A percentile compares a stretch with the other conserved stretches of the same genome.
These are phyloP conservation scores for Carassius auratus DNA, from an alignment of 2,113 vertebrate genomes.

Conservation along the genomic window DNA sequence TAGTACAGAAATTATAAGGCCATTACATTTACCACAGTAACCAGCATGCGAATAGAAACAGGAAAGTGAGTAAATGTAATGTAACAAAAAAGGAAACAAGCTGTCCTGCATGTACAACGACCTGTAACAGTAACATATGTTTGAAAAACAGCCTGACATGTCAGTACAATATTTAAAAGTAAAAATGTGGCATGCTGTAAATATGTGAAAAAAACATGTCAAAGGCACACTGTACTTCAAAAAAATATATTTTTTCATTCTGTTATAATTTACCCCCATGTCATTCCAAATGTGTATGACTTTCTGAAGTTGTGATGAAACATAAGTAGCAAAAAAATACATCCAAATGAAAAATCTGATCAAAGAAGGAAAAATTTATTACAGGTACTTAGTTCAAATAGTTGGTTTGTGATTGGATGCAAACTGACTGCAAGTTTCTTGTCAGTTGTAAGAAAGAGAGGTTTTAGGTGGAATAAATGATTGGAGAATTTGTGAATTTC, in stretches of 20 bases:
- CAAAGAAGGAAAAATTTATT: not conserved
- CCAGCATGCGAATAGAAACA: not conserved
- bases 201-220: not conserved
- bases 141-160: not conserved
- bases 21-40: not conserved
- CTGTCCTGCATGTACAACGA: too few relatives aligned
- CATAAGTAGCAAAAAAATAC: not conserved
- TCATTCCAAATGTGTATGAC: not conserved
- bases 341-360: not conserved
- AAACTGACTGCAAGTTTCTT: too few relatives aligned
- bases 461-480: not conserved
- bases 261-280: not conserved
- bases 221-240: too few relatives aligned
- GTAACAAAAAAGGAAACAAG: not conserved
- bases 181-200: not conserved
- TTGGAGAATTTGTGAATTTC: not conserved
- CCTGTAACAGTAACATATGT: not conserved
- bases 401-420: too few relatives aligned
- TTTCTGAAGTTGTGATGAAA: not conserved
- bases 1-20: not conserved
- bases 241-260: too few relatives aligned
- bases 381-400: not conserved
- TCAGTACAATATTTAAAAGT: not conserved
- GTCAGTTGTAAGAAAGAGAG: not conserved
- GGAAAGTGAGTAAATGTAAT: not conserved